Conservation (phyloP, 2,113 vertebrate genomes). For the Megatriorchis doriae region DNA sequence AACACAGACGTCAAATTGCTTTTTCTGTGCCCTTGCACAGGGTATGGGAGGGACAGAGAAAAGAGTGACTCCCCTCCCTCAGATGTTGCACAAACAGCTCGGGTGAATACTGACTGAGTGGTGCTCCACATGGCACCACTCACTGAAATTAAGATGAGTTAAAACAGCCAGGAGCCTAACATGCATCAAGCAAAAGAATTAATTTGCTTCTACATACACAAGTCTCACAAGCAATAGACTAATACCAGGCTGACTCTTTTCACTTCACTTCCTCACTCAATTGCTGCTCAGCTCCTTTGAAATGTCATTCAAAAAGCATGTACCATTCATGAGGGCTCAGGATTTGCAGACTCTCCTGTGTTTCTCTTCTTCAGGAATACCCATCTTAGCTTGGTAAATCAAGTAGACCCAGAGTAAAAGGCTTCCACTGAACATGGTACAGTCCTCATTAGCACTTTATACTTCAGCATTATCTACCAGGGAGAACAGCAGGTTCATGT, state of each 20-base stretch:
- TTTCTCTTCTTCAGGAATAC: neutral
- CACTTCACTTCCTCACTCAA: neutral
- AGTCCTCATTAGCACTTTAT: neutral
- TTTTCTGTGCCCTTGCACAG: neutral
- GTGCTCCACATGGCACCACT: neutral
- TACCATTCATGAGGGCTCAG: neutral
- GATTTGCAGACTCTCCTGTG: neutral
- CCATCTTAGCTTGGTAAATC: neutral
- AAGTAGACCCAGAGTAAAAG: neutral
- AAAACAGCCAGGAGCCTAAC: neutral
- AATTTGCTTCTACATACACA: neutral
- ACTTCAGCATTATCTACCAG: neutral
- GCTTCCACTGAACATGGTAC: neutral
- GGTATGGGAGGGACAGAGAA: neutral
- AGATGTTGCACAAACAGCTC: neutral
- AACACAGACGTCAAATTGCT: neutral
- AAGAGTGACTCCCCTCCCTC: neutral
- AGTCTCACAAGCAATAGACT: neutral
- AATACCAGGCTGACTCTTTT: neutral
- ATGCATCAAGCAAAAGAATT: neutral
- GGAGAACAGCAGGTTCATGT: neutral
- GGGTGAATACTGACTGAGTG: neutral
- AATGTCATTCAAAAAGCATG: neutral
- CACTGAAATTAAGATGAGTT: neutral
- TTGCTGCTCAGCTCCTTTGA: neutral